These are phyloP conservation scores for pig (Sus scrofa) DNA, from an alignment of 2,113 vertebrate species.

Conservation along the genomic window T2T-Sscrofa CM000830.6:67055001-67055500, in stretches of 20 bases:
- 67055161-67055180: not conserved
- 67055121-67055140: not conserved
- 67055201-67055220: not conserved
- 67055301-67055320: not conserved
- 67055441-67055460: not conserved
- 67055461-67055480: not conserved
- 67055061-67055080: not conserved
- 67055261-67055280: not conserved
- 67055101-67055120: not conserved
- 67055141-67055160: not conserved
- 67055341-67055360: not conserved
- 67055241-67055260: not conserved
- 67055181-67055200: not conserved
- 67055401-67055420: not conserved
- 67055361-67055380: not conserved
- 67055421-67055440: not conserved
- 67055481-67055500: not conserved
- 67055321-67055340: not conserved
- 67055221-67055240: not conserved
- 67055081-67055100: not conserved
- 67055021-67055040: not conserved
- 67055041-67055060: not conserved
- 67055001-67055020: not conserved
- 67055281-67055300: not conserved
- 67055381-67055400: conserved; percentile 16